Evolutionary conservation across 2,113 vertebrate species (phyloP), one percentile per base, ranked within the genome.

Genomic region (Rhadina sibilatrix): DNA sequence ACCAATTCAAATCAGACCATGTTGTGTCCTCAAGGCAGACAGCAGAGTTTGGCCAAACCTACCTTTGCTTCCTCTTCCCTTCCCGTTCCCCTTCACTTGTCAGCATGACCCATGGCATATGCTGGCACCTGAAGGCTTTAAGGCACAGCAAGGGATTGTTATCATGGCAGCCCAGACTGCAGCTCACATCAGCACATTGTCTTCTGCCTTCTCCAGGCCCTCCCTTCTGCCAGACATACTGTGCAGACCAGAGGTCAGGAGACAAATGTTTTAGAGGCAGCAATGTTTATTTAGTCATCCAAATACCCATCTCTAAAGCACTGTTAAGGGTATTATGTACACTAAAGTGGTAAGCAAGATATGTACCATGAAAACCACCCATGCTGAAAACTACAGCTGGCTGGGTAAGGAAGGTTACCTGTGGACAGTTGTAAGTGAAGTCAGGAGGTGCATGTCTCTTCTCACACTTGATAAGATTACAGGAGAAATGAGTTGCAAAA

Each of bases 301-400:
- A 79, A 89, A 92, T 15, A 30, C 25, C 83, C 33, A n/a, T n/a
- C 57, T 72, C 75, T 64, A 81, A 91, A 94, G 49, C 14, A 35
- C 22, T 2, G 2, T 71, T 80, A 89, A 66, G 20, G 66, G 23
- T 81, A 44, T 78, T 71, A 81, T 61, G 71, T 35, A 83, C 65
- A 71, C 23, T 64, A 40, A 79, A 83, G 64, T 9, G 11, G 87
- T 79, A 83, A 87, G 60, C 66, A 87, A 91, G 56, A 84, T 42
- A 42, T 53, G 49, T n/a, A 91, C 74, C 63, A 83, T 40, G 77
- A 87, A 93, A 92, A 83, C 6, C 16, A 87, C 11, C 72, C 80
- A 83, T n/a, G 83, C 93, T 89, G 87, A 93, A 96, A 96, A 82
- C 38, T 33, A 76, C 72, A 94, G 91, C 37, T 93, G 81, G 12